A percentile compares a stretch with the other conserved stretches of the same genome.
phyloP scores from a whole-genome alignment of 35 echinoderm and acorn worm species.

The Stichopus chloronotus region DNA sequence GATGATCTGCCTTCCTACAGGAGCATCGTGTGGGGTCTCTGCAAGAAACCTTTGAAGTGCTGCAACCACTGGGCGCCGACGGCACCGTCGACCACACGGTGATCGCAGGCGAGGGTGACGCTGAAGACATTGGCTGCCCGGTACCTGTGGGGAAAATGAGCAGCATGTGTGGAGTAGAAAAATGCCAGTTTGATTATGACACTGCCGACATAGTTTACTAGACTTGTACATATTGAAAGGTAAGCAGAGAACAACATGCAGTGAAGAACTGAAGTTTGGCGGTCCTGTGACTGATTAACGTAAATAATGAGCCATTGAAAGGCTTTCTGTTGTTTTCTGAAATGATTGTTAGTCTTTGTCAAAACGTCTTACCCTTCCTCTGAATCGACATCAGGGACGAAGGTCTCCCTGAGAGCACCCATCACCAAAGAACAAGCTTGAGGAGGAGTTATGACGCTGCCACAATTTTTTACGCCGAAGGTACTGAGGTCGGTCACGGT shows the following conservation, averaged over 20 bases:
- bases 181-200: no score
- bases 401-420: constrained; percentile 73
- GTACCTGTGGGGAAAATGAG: constrained; percentile 64
- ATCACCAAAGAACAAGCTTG: constrained; percentile 91
- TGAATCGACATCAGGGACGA: constrained; percentile 79
- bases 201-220: no score
- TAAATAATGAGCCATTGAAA: no score
- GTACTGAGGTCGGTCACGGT: constrained; percentile 86
- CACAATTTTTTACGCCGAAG: constrained; percentile 78
- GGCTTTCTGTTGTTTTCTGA: no score
- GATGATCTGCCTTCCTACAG: constrained; percentile 30
- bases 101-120: constrained; percentile 92
- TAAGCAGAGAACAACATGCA: no score
- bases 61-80: constrained; percentile 98
- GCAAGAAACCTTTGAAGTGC: constrained; percentile 88
- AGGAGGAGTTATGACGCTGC: constrained; percentile 87
- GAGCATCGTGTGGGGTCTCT: constrained; percentile 91
- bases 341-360: no score
- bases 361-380: constrained; percentile 88
- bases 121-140: constrained; percentile 73
- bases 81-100: constrained; percentile 87
- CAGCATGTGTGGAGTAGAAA: neutral
- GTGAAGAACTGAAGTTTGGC: no score
- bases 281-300: no score
- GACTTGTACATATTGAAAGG: no score